Evolutionary conservation across 2,888 invertebrate genomes (phyloP).

Genomic region (Eupithecia tripunctaria): DNA sequence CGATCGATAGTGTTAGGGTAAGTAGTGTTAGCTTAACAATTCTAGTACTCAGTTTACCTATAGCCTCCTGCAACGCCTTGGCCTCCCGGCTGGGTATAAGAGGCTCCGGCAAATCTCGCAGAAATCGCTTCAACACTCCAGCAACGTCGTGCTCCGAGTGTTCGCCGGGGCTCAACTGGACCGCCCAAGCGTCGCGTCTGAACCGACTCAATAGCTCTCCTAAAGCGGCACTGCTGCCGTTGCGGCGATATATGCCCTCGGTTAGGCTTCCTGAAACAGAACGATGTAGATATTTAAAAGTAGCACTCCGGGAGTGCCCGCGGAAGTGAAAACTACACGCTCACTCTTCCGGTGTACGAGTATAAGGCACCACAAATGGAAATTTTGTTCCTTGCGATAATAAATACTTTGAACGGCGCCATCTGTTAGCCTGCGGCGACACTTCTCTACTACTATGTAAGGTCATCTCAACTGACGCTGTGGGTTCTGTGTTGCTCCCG

Average conservation of each 20-base stretch:
- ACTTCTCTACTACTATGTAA: too few species aligned
- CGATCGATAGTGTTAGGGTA: too few species aligned
- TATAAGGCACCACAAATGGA: too few species aligned
- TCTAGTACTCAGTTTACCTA: constrained; percentile 78
- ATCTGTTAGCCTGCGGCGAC: too few species aligned
- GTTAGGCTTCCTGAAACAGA: constrained; percentile 87
- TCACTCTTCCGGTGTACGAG: too few species aligned
- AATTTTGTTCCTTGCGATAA: too few species aligned
- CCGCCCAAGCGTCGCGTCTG: constrained; percentile 92
- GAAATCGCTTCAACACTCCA: constrained; percentile 93
- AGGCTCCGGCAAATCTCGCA: constrained; percentile 94
- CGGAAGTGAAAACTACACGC: too few species aligned
- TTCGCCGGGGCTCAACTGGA: constrained; percentile 90
- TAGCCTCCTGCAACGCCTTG: constrained; percentile 87
- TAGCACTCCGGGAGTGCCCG: too few species aligned
- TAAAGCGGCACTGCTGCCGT: constrained; percentile 90
- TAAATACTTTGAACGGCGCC: too few species aligned
- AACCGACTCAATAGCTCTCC: constrained; percentile 89
- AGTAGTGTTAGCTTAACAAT: too few species aligned
- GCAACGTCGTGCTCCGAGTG: constrained; percentile 95
- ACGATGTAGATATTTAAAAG: not conserved
- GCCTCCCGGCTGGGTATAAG: constrained; percentile 90
- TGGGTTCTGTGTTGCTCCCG: too few species aligned
- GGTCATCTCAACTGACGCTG: too few species aligned
- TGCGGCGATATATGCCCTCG: constrained; percentile 94